A percentile compares a stretch with the other conserved stretches of the same genome.
Evolutionary conservation across 2,113 vertebrate species (phyloP).

Genomic region (Telmatochromis bifrenatus): DNA sequence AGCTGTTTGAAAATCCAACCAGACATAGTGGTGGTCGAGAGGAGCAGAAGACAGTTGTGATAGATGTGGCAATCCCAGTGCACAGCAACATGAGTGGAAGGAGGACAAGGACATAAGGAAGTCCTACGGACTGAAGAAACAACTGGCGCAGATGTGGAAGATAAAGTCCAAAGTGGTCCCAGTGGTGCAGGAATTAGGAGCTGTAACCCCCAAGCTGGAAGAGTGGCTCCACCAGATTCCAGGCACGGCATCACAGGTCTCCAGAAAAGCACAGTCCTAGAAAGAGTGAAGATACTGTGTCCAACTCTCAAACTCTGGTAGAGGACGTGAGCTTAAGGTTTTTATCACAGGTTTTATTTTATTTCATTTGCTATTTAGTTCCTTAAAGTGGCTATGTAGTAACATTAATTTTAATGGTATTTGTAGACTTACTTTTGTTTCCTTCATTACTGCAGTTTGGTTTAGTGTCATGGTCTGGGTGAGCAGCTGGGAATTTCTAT

Average conservation of each 20-base stretch:
- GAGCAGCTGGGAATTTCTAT: not conserved
- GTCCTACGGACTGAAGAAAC: not conserved
- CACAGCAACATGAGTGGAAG: not conserved
- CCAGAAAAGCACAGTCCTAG: not conserved
- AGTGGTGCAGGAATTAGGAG: not conserved
- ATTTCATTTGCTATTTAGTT: not conserved
- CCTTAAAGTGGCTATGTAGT: not conserved
- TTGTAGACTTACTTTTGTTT: not conserved
- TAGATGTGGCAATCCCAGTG: not conserved
- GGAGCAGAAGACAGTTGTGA: not conserved
- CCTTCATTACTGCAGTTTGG: not conserved
- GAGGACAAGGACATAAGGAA: not conserved
- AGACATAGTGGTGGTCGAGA: not conserved
- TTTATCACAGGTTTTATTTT: not conserved
- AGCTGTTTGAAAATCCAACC: not conserved
- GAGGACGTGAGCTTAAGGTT: not conserved
- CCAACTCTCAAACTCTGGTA: not conserved
- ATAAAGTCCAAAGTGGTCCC: not conserved
- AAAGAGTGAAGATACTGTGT: not conserved
- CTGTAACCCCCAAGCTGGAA: not conserved
- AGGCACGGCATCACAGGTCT: not conserved
- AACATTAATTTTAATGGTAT: not conserved
- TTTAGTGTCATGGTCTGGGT: not conserved
- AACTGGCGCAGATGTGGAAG: not conserved
- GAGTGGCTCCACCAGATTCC: not conserved